Evolutionary conservation across 2,888 invertebrate species (phyloP).

Genomic region (Panopea generosa): DNA sequence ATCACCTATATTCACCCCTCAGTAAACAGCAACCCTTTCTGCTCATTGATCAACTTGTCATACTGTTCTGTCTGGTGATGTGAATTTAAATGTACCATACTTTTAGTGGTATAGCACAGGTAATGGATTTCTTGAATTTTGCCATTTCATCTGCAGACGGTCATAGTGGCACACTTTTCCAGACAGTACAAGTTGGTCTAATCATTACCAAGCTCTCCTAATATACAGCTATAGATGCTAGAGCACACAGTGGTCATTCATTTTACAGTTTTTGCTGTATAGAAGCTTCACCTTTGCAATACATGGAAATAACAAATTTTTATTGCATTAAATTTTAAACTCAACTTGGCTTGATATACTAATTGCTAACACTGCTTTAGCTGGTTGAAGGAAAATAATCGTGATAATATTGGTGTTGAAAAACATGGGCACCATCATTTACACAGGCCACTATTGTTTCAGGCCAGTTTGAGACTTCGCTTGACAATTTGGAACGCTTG

Average conservation of each 20-base stretch:
- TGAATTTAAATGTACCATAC: too few species aligned
- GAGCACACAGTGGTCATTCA: conserved; percentile 31
- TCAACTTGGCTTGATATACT: not conserved
- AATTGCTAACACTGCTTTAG: not conserved
- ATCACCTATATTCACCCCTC: too few species aligned
- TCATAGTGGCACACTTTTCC: too few species aligned
- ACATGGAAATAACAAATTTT: not conserved
- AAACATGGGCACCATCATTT: not conserved
- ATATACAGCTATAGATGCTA: conserved; percentile 9
- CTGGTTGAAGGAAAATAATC: not conserved
- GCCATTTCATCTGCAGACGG: too few species aligned
- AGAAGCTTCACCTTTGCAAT: conserved; percentile 2
- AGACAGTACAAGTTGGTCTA: too few species aligned
- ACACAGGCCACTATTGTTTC: conserved; percentile 25
- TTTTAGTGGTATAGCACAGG: too few species aligned
- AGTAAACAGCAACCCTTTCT: too few species aligned
- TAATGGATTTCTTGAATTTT: too few species aligned
- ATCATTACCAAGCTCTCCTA: too few species aligned
- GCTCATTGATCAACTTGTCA: too few species aligned
- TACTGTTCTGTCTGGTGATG: too few species aligned
- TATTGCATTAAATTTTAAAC: not conserved
- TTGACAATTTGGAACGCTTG: conserved; percentile 16
- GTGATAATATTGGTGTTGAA: not conserved
- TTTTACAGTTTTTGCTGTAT: not conserved
- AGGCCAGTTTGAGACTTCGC: conserved; percentile 13